Evolutionary conservation across 2,888 invertebrate genomes (phyloP).

Genomic region (Limenitis camilla): DNA sequence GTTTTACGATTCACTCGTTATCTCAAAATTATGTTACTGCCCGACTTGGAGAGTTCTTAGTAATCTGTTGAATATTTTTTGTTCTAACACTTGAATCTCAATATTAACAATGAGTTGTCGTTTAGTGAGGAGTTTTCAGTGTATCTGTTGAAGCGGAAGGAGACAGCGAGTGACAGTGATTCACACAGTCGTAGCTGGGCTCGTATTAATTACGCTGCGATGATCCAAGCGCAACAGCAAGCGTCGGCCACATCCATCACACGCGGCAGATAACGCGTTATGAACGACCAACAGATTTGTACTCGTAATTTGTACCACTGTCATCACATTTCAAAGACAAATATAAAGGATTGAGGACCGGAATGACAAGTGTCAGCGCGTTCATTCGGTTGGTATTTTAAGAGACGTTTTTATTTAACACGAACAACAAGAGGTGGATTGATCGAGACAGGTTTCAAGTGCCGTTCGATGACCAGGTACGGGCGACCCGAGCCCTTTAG

Average conservation of each 20-base stretch:
- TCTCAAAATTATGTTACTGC: conserved; percentile 57
- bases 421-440: conserved; percentile 72
- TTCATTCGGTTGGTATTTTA: conserved; percentile 69
- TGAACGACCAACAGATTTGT: conserved; percentile 72
- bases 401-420: conserved; percentile 71
- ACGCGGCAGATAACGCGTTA: conserved; percentile 65
- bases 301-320: conserved; percentile 74
- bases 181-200: conserved; percentile 48
- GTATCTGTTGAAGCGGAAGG: conserved; percentile 57
- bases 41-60: conserved; percentile 14
- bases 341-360: conserved; percentile 72
- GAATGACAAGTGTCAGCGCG: conserved; percentile 71
- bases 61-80: conserved; percentile 4
- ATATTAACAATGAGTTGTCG: conserved; percentile 12
- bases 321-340: conserved; percentile 76
- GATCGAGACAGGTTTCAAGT: conserved; percentile 74
- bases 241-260: conserved; percentile 63
- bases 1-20: conserved; percentile 69
- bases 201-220: conserved; percentile 68
- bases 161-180: conserved; percentile 61
- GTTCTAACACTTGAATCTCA: not conserved
- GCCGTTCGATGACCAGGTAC: conserved; percentile 63
- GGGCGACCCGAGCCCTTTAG: conserved; percentile 53
- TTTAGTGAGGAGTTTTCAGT: conserved; percentile 53
- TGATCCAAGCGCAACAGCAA: conserved; percentile 46